phyloP scores from a whole-genome alignment of 2,888 invertebrate genomes.

The Morpho helenor region DNA sequence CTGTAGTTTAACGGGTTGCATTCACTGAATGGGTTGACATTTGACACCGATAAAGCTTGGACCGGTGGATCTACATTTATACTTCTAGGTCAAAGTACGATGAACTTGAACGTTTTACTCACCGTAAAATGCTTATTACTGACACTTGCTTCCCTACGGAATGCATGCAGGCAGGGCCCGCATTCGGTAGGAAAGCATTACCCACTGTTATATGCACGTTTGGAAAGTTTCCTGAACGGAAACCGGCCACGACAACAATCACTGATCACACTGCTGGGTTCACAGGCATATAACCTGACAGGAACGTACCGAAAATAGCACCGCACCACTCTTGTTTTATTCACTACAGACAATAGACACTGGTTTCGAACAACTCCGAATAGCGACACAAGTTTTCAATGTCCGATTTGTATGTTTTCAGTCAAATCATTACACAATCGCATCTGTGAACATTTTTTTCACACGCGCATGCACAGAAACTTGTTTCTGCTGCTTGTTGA shows the following conservation, averaged over 20 bases:
- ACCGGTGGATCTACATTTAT: slow-evolving; percentile 29
- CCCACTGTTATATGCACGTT: slow-evolving; percentile 75
- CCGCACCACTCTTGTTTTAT: slow-evolving; percentile 64
- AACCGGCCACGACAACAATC: slow-evolving; percentile 78
- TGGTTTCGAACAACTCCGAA: slow-evolving; percentile 60
- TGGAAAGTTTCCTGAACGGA: slow-evolving; percentile 75
- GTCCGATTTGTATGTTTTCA: slow-evolving; percentile 40
- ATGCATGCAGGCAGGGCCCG: slow-evolving; percentile 73
- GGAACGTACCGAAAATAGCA: slow-evolving; percentile 50
- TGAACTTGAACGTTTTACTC: slow-evolving; percentile 74
- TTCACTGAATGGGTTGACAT: slow-evolving; percentile 39
- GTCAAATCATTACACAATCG: slow-evolving; percentile 35
- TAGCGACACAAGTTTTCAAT: slow-evolving; percentile 44
- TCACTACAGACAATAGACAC: slow-evolving; percentile 74
- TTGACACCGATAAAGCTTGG: slow-evolving; percentile 41
- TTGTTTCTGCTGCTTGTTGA: slow-evolving; percentile 49
- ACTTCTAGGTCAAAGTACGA: slow-evolving; percentile 75
- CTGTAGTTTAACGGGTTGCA: background rate
- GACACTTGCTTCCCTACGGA: slow-evolving; percentile 75
- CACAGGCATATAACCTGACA: slow-evolving; percentile 54
- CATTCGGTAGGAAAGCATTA: slow-evolving; percentile 76
- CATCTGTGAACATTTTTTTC: slow-evolving; percentile 38
- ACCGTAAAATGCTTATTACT: slow-evolving; percentile 77
- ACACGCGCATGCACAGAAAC: slow-evolving; percentile 53
- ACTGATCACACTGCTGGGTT: slow-evolving; percentile 70